phyloP scores from a whole-genome alignment of 2,888 invertebrate genomes.

The Drosophila anomalata region DNA sequence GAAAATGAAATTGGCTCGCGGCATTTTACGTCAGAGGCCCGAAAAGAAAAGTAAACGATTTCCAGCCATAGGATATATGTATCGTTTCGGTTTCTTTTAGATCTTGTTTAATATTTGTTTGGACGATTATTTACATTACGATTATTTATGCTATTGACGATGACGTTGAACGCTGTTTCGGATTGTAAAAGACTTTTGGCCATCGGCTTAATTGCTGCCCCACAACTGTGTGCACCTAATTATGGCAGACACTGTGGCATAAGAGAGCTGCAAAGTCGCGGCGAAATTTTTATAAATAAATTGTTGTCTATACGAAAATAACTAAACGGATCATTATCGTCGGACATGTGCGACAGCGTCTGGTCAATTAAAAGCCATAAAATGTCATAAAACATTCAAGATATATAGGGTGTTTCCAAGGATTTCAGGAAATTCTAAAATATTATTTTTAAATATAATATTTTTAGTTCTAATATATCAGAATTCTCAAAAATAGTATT shows the following conservation, averaged over 20 bases:
- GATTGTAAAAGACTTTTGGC: slow-evolving; percentile 34
- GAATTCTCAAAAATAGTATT: too few species aligned
- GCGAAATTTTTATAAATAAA: slow-evolving; percentile 51
- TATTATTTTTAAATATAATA: too few species aligned
- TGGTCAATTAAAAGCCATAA: slow-evolving; percentile 50
- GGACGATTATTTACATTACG: slow-evolving; percentile 60
- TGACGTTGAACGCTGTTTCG: slow-evolving; percentile 52
- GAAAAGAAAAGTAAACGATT: slow-evolving; percentile 39
- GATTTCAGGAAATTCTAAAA: background rate
- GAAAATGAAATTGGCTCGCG: slow-evolving; percentile 65
- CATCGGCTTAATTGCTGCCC: slow-evolving; percentile 27
- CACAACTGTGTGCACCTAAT: slow-evolving; percentile 50
- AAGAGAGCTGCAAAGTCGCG: slow-evolving; percentile 12
- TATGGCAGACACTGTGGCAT: slow-evolving; percentile 65
- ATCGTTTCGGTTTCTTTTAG: slow-evolving; percentile 6
- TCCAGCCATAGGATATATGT: slow-evolving; percentile 12
- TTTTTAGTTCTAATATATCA: background rate
- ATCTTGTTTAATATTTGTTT: slow-evolving; percentile 39
- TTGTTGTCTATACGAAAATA: slow-evolving; percentile 46
- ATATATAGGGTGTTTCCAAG: slow-evolving; percentile 29
- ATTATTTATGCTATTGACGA: slow-evolving; percentile 57
- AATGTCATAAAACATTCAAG: slow-evolving; percentile 42
- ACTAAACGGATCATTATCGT: slow-evolving; percentile 47
- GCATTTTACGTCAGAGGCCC: slow-evolving; percentile 65
- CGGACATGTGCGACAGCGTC: slow-evolving; percentile 44